Conservation (phyloP, 2,797 vertebrate genomes). For the Eremophila alpestris region DNA sequence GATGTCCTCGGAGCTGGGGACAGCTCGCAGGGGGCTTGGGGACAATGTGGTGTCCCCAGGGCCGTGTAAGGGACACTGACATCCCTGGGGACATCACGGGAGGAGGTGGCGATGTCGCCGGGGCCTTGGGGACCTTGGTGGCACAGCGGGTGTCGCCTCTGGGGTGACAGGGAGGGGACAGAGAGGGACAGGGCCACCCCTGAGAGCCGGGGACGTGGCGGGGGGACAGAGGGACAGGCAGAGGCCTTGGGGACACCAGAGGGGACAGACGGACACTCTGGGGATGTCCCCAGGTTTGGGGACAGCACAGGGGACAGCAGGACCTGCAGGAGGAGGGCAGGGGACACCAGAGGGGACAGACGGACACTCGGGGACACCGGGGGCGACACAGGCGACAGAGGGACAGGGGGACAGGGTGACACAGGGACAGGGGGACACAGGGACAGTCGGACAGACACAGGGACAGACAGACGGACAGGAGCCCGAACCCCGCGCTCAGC, state of each 20-base stretch:
- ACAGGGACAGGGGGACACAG: no score
- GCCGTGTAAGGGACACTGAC: not conserved
- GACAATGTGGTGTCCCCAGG: not conserved
- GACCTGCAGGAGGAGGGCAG: no score
- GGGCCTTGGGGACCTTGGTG: not conserved
- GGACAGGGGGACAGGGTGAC: no score
- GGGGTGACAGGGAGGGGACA: not conserved
- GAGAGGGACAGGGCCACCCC: not conserved
- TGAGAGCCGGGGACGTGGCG: not conserved
- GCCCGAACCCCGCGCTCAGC: no score
- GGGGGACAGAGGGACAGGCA: no score
- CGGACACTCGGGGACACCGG: not conserved
- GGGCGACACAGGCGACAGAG: not conserved
- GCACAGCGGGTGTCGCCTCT: not conserved
- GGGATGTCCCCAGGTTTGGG: not conserved
- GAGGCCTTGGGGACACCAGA: no score
- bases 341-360: not conserved
- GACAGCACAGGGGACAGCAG: no score
- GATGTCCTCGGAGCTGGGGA: not conserved
- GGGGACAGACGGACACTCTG: not conserved
- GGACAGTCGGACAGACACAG: no score
- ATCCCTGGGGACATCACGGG: not conserved
- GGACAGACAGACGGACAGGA: no score
- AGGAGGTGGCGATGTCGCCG: not conserved
- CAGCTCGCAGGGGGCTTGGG: conserved; percentile 67